Base-by-base conservation (phyloP, 1,140 invertebrate species). In the Zaprionus camerounensis region DNA sequence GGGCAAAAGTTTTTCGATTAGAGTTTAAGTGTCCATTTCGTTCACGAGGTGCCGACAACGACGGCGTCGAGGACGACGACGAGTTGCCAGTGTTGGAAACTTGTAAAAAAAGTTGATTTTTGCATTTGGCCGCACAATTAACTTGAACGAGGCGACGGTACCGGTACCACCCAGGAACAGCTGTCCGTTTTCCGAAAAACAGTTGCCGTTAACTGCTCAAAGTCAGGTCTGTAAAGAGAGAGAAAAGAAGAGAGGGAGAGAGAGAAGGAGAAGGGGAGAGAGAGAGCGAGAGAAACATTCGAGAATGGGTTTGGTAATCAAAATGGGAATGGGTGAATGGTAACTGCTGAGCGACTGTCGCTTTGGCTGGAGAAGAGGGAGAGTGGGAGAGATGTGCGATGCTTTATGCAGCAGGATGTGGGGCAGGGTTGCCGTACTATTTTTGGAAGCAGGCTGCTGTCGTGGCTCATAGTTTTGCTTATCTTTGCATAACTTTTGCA, bases 401-500 rank as follows among this genome's bases (percentile, higher is more conserved):
- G 61, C 49, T 64, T 74, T 63, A 62, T 62, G 57, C 58, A 38
- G 53, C 38, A 31, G 55, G 65, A 24, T 63, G 65, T 70, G 44
- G 76, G 62, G 17, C 53, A 58, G 72, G 41, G 61, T 55, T 57
- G 41, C 41, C 58, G 68, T 66, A 73, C 72, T 87, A 83, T 87
- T 86, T 86, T 83, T 80, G 81, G 55, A 20, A 77, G 68, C 78
- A 86, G 88, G 83, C 84, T 87, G 81, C 84, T 88, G 85, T 79
- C 78, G 85, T 75, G 88, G 85, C 85, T 88, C 84, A 88, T 88
- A 88, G 85, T 90, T 91, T 90, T 90, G 85, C 85, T 90, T 90
- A 90, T 90, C 85, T 90, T 90, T 90, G 85, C 85, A 90, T 90
- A 90, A 90, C 85, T 90, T 90, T 90, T 90, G 85, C 85, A 90